Evolutionary conservation across 2,888 invertebrate species (phyloP), one percentile per base, ranked within the genome.

Genomic region (Heliconius aoede): DNA sequence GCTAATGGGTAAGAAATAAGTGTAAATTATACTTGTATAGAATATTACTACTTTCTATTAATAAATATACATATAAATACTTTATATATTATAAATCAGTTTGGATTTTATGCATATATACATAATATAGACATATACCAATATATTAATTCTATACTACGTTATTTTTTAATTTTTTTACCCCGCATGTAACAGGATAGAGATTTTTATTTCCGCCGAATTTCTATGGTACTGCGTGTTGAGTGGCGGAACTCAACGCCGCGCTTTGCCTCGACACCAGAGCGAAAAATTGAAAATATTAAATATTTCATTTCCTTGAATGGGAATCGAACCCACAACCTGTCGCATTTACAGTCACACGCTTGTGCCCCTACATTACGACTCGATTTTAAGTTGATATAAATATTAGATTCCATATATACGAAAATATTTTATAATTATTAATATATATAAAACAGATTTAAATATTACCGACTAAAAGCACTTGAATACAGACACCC

Each of bases 1-100:
- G 24, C 65, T 40, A 24, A 65, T 65, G 36, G n/a, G n/a, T 11
- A 64, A 64, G 24, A n/a, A 64, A 36, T 36, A 36, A 36, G 65
- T 24, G 24, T 24, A 36, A 55, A 55, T 21, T 55, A n/a, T n/a
- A 55, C 5, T 1, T 46, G 15, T 15, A 21, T 18, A 32, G n/a
- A 36, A 64, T 64, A 64, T 32, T 9, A n/a, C 11, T 36, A 65
- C 15, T 65, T 65, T 65, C 65, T 65, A 65, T 36, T 18, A 36
- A 24, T 4, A 30, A 64, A 36, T 58, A 36, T 65, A 36, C 24
- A 36, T 65, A 65, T 62, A n/a, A 21, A 9, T 62, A 0, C 8
- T 26, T 36, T 36, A 24, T 65, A 36, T n/a, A n/a, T n/a, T n/a
- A n/a, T 65, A 13, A 18, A 65, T 15, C 1, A 26, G 24, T 4